Evolutionary conservation across 1,140 invertebrate genomes (phyloP), one percentile per base, ranked within the genome.

Genomic region (Goniozus legneri): DNA sequence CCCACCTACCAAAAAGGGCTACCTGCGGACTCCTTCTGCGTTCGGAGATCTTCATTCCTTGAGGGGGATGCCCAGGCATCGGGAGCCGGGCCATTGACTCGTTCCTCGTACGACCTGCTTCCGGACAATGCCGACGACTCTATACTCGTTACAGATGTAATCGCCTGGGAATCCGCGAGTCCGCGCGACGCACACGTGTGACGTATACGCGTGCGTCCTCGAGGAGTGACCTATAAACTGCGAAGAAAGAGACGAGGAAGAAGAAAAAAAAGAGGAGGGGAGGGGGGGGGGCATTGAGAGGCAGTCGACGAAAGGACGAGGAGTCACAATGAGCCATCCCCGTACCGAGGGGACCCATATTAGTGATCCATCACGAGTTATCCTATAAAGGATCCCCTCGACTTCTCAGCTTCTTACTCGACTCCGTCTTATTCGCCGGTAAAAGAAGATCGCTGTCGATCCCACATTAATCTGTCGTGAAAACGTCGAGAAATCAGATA

Each of bases 131-230:
- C 24, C 10, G 24, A 27, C 15, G 32, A 14, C n/a, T n/a, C n/a
- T n/a, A n/a, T n/a, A n/a, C n/a, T n/a, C n/a, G n/a, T n/a, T 56
- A 59, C 50, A 67, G 68, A 71, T 71, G 61, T 62, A 65, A 69
- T 69, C 68, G 64, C 68, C 61, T 71, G 68, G 68, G 68, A 71
- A 71, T 69, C 66, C 47, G 55, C 51, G 56, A 56, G 38, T 31
- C 13, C n/a, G n/a, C n/a, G n/a, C n/a, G n/a, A n/a, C n/a, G n/a
- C n/a, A n/a, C n/a, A n/a, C n/a, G n/a, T n/a, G n/a, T n/a, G n/a
- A n/a, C n/a, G n/a, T n/a, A n/a, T n/a, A n/a, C n/a, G n/a, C n/a
- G n/a, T n/a, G n/a, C n/a, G n/a, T n/a, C n/a, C n/a, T n/a, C n/a
- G n/a, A n/a, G n/a, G n/a, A n/a, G n/a, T n/a, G n/a, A 27, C 24